A percentile compares a stretch with the other conserved stretches of the same genome.
Conservation (phyloP, 2,797 vertebrate genomes). For the Centropyge bicolor region DNA sequence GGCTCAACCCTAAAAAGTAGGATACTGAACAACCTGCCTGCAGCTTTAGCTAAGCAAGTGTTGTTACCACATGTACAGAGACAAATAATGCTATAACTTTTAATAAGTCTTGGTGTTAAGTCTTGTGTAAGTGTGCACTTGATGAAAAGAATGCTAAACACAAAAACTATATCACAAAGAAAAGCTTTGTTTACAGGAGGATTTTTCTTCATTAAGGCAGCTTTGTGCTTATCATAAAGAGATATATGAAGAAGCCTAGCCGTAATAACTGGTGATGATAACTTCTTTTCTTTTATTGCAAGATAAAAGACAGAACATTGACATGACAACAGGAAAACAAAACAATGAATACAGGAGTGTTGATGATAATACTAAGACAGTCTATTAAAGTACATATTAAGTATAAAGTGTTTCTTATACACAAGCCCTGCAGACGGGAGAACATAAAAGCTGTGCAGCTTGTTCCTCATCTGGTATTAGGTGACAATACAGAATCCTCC, state of each 20-base stretch:
- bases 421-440: slow-evolving; percentile 69
- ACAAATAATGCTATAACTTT: too few relatives aligned
- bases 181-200: too few relatives aligned
- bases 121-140: too few relatives aligned
- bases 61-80: too few relatives aligned
- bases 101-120: too few relatives aligned
- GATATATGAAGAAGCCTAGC: background rate
- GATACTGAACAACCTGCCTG: too few relatives aligned
- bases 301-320: background rate
- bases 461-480: slow-evolving; percentile 71
- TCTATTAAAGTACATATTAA: slow-evolving; percentile 45
- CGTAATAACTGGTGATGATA: slow-evolving; percentile 10
- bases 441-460: slow-evolving; percentile 66
- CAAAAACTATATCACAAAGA: too few relatives aligned
- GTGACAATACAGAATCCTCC: slow-evolving; percentile 66
- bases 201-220: too few relatives aligned
- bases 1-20: too few relatives aligned
- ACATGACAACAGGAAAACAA: background rate
- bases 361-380: slow-evolving; percentile 29
- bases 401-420: slow-evolving; percentile 59
- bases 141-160: too few relatives aligned
- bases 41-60: too few relatives aligned
- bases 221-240: too few relatives aligned
- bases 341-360: background rate
- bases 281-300: background rate